A percentile compares a stretch with the other conserved stretches of the same genome.
These are phyloP conservation scores for Cyanoderma ruficeps DNA, from an alignment of 2,113 vertebrate genomes.

Conservation along the genomic window DNA sequence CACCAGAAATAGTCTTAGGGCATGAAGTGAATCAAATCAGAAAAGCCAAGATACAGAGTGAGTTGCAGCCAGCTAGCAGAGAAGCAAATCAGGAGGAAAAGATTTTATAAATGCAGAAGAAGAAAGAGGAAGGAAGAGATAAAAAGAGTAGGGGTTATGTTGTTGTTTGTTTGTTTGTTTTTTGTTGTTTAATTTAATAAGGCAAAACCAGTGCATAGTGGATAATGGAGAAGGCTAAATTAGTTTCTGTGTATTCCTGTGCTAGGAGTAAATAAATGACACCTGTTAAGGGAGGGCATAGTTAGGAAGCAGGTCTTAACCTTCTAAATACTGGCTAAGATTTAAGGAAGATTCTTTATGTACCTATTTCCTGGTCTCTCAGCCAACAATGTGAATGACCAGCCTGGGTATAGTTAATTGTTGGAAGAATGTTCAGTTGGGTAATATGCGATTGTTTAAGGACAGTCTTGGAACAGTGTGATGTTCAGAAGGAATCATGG, in stretches of 20 bases:
- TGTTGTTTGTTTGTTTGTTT: too few relatives aligned
- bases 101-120: background rate
- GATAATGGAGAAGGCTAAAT: background rate
- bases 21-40: background rate
- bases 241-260: background rate
- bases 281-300: background rate
- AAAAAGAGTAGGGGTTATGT: background rate
- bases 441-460: background rate
- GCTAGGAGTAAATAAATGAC: background rate
- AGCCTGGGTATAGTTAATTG: background rate
- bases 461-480: background rate
- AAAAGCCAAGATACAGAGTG: background rate
- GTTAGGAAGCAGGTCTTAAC: background rate
- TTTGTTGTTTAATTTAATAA: background rate
- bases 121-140: background rate
- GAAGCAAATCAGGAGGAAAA: background rate
- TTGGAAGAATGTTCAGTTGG: background rate
- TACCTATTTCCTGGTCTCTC: background rate
- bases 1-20: background rate
- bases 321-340: background rate
- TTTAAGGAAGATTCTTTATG: background rate
- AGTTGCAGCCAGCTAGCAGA: background rate
- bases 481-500: background rate
- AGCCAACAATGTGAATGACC: background rate
- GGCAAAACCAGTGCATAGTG: background rate